These are phyloP conservation scores for Limonius californicus DNA, from an alignment of 1,140 invertebrate species.

Conservation along the genomic window DNA sequence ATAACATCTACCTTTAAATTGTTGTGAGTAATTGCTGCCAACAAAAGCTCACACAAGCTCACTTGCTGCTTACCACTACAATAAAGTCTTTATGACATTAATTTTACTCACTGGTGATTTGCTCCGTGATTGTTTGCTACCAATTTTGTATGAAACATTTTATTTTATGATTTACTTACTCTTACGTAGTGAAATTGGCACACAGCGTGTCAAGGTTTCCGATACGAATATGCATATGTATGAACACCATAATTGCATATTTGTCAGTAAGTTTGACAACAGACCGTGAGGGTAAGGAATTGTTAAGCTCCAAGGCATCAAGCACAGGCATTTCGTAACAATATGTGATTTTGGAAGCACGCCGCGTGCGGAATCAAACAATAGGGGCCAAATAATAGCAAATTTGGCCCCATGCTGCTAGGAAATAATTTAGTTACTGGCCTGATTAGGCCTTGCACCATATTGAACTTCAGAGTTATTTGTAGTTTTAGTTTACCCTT, in stretches of 20 bases:
- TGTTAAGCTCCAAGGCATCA: slow-evolving; percentile 9
- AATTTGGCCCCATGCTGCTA: slow-evolving; percentile 10
- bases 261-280: slow-evolving; percentile 3
- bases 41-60: neutral
- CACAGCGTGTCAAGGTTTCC: too few relatives aligned
- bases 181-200: too few relatives aligned
- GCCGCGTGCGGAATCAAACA: slow-evolving; percentile 2
- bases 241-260: slow-evolving; percentile 10
- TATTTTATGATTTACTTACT: too few relatives aligned
- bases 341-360: slow-evolving; percentile 11
- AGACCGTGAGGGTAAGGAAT: slow-evolving; percentile 2
- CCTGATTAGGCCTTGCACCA: neutral
- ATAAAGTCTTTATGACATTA: neutral
- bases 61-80: neutral
- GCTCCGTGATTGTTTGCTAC: too few relatives aligned
- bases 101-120: too few relatives aligned
- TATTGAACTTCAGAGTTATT: too few relatives aligned
- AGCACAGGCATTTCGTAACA: slow-evolving; percentile 13
- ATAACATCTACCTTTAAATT: neutral
- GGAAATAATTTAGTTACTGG: slow-evolving; percentile 12
- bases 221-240: slow-evolving; percentile 15
- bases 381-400: slow-evolving; percentile 2
- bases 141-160: too few relatives aligned
- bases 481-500: too few relatives aligned
- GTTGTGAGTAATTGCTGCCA: neutral